Conservation (phyloP, 2,113 vertebrate genomes). For the Carassius gibelio region DNA sequence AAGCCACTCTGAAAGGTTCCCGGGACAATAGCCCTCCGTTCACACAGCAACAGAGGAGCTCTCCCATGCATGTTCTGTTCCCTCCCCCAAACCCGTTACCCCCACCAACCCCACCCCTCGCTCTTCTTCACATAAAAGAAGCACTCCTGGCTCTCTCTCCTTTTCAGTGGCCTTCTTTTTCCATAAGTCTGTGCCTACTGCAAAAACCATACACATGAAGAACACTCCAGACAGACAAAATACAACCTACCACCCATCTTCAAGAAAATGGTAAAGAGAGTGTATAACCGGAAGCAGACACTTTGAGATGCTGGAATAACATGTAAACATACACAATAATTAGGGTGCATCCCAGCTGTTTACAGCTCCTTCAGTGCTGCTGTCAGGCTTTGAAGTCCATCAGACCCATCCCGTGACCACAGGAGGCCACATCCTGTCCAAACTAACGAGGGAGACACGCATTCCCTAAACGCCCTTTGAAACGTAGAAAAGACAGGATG, state of each 20-base stretch:
- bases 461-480: conserved; percentile 45
- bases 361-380: conserved; percentile 47
- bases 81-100: conserved; percentile 63
- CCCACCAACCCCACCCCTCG: conserved; percentile 58
- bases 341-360: conserved; percentile 17
- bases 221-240: not conserved
- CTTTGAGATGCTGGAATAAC: not conserved
- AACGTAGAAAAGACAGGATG: conserved; percentile 63
- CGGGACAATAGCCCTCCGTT: conserved; percentile 79
- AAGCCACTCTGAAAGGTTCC: conserved; percentile 77
- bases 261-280: no score
- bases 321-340: not conserved
- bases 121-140: conserved; percentile 54
- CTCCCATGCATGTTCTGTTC: conserved; percentile 66
- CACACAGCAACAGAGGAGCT: conserved; percentile 77
- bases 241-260: not conserved
- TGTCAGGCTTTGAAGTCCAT: conserved; percentile 32
- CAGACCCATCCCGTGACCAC: conserved; percentile 56
- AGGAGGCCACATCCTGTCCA: conserved; percentile 55
- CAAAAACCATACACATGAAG: not conserved
- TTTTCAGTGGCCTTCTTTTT: conserved; percentile 27
- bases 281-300: not conserved
- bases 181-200: not conserved
- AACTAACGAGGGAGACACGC: conserved; percentile 36
- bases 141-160: conserved; percentile 38